Evolutionary conservation across 2,888 invertebrate genomes (phyloP).

Genomic region (Leptarthrus brevirostris): DNA sequence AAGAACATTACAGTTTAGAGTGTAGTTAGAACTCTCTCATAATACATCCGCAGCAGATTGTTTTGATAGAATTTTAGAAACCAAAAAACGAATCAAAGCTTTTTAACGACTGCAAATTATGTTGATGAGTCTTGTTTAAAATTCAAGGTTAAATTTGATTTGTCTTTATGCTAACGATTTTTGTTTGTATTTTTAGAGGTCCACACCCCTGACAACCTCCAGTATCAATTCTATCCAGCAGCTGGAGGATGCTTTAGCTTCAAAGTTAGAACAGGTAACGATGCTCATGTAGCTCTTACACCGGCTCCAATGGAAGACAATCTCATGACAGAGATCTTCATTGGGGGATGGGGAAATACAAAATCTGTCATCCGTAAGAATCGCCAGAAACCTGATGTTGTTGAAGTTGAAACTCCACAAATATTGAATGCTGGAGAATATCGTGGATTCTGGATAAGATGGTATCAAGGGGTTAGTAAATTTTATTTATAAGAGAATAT

Average conservation of each 20-base stretch:
- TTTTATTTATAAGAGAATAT: not conserved
- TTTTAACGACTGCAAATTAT: no score
- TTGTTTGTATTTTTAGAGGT: constrained; percentile 74
- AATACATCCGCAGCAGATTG: not conserved
- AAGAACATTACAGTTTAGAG: no score
- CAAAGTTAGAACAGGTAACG: constrained; percentile 81
- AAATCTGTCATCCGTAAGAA: constrained; percentile 87
- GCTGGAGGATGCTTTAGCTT: constrained; percentile 79
- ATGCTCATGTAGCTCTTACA: constrained; percentile 87
- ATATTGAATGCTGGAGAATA: constrained; percentile 79
- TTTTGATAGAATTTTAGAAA: not conserved
- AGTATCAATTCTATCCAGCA: constrained; percentile 83
- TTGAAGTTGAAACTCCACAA: constrained; percentile 77
- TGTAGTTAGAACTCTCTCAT: no score
- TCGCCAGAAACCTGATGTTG: constrained; percentile 79
- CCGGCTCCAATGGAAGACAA: constrained; percentile 76
- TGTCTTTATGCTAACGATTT: not conserved
- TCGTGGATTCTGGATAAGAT: constrained; percentile 87
- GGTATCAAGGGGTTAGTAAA: constrained; percentile 71
- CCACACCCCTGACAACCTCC: constrained; percentile 81
- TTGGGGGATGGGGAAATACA: constrained; percentile 89
- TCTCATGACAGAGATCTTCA: constrained; percentile 87
- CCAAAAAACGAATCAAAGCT: no score
- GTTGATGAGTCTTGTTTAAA: no score
- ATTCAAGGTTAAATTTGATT: not conserved